Conservation (phyloP, 2,888 invertebrate species). For the Chrysolina oricalcia region DNA sequence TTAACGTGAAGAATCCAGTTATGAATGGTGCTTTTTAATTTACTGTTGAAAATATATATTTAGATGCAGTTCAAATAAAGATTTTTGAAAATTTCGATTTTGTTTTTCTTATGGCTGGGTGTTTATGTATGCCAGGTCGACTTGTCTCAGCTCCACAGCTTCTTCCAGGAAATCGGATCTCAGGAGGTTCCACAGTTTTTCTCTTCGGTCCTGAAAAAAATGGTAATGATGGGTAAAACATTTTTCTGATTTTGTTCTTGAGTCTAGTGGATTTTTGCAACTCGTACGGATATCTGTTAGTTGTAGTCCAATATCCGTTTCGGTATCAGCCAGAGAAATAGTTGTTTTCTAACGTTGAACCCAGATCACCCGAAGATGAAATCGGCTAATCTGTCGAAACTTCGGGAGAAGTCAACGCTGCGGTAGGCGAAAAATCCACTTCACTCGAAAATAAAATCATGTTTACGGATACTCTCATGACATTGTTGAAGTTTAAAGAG, state of each 20-base stretch:
- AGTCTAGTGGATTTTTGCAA: too few relatives aligned
- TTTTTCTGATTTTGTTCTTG: too few relatives aligned
- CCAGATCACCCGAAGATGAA: background rate
- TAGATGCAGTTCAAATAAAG: constrained; percentile 54
- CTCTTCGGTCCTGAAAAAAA: constrained; percentile 55
- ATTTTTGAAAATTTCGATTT: constrained; percentile 43
- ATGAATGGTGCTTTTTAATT: constrained; percentile 53
- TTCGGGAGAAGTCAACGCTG: too few relatives aligned
- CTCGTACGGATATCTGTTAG: too few relatives aligned
- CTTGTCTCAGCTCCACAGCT: constrained; percentile 60
- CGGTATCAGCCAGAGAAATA: too few relatives aligned
- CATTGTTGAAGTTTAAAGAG: too few relatives aligned
- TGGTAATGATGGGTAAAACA: too few relatives aligned
- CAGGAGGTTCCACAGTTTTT: constrained; percentile 56
- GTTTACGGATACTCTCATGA: too few relatives aligned
- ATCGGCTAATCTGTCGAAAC: background rate
- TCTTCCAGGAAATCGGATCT: constrained; percentile 60
- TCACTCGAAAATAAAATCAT: too few relatives aligned
- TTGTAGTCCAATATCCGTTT: too few relatives aligned
- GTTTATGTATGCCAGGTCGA: constrained; percentile 62
- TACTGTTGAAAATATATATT: constrained; percentile 51
- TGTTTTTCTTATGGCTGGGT: constrained; percentile 53
- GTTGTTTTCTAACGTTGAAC: background rate
- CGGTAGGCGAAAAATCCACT: too few relatives aligned
- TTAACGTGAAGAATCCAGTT: constrained; percentile 47